Base-by-base conservation (phyloP, 1,140 invertebrate species). In the Mylabris phalerata region DNA sequence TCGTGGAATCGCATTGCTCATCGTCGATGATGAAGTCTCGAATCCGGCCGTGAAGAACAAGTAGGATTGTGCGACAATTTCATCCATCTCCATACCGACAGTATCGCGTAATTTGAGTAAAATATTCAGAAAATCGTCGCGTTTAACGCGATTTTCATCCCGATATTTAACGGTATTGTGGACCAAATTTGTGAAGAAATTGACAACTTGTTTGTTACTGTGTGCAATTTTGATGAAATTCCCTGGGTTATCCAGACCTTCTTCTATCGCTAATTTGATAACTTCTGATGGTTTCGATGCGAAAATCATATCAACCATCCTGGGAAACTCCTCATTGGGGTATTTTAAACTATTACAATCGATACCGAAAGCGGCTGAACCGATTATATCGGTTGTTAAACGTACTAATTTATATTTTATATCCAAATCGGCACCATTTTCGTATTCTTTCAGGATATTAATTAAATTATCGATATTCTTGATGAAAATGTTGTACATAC, bases 1-100 rank as follows among this genome's bases (percentile, higher is more conserved):
- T 83, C 78, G 66, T 85, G 88, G 13, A 69, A n/a, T 24, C 0
- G 62, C 38, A 50, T 60, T 62, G 48, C 56, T 58, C 48, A 69
- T 61, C 2, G 60, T 61, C 11, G 55, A 9, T 39, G 61, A 55
- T 5, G 45, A 47, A 7, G 52, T 57, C 46, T 60, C 50, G 27
- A 54, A 59, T 1, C 57, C 56, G 39, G 58, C 57, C 48, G 41
- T 43, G 32, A 61, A 64, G 60, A 84, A 83, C 0, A 80, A 60
- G 32, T 79, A 73, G 7, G 78, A 77, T 67, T 83, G 80, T 4
- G 77, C 79, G 0, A 84, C 72, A 2, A 91, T 76, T 64, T 87
- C 83, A 7, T 81, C 78, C 32, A 82, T 80, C 1, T n/a, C 55
- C 11, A 64, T 32, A n/a, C 48, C 43, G 24, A 38, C 11, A 9